Evolutionary conservation across 2,113 vertebrate species (phyloP).

Genomic region (Charina bottae): DNA sequence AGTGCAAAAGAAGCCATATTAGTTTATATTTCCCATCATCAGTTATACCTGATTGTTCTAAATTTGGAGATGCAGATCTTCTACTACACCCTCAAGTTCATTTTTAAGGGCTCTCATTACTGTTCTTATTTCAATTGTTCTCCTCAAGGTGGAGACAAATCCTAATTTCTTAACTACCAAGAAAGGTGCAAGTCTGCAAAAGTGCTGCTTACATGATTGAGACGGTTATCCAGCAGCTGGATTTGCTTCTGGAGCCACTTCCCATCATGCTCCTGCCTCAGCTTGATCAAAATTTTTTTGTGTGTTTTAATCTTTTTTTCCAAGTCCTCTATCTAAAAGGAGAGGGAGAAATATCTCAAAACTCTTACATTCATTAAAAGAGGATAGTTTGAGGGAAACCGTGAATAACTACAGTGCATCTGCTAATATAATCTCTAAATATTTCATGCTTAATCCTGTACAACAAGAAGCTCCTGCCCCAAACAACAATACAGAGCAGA

Average conservation of each 20-base stretch:
- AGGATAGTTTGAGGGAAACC: not conserved
- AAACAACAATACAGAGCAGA: not conserved
- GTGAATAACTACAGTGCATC: not conserved
- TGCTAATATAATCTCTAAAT: not conserved
- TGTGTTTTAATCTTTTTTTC: conserved; percentile 40
- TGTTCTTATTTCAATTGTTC: not conserved
- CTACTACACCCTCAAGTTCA: not conserved
- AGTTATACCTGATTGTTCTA: not conserved
- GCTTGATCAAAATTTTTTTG: conserved; percentile 7
- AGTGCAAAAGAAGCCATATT: not conserved
- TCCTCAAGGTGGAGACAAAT: not conserved
- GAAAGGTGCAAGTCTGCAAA: not conserved
- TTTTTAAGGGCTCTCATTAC: not conserved
- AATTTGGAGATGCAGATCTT: not conserved
- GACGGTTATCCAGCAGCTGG: conserved; percentile 14
- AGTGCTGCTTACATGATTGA: conserved; percentile 29
- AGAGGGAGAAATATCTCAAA: not conserved
- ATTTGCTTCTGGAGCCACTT: conserved; percentile 49
- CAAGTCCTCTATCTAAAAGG: conserved; percentile 51
- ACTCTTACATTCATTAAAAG: not conserved
- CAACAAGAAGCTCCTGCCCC: not conserved
- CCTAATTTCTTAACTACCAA: not conserved
- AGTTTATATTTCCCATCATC: not conserved
- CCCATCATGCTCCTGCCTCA: not conserved
- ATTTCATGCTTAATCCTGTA: not conserved